Evolutionary conservation across 2,797 vertebrate genomes (phyloP), one percentile per base, ranked within the genome.

Genomic region (Percopsis omiscomaycus): DNA sequence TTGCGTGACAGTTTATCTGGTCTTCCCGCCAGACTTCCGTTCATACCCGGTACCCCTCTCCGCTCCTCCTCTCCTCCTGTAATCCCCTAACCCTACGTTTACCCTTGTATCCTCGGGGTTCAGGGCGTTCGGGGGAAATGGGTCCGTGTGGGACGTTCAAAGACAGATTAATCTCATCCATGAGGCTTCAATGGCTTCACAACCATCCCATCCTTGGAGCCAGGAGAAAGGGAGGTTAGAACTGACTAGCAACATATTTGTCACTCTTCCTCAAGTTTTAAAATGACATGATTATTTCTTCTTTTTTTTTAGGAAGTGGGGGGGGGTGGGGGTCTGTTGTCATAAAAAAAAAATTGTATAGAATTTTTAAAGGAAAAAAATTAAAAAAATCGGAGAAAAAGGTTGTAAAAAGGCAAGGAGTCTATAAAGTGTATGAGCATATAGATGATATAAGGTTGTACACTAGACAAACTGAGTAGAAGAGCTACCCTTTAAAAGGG

Each of bases 401-500:
- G 2, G 32, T 37, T 5, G 8, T 37, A 8, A 37, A 37, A 37
- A 37, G 66, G 71, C 59, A 82, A 81, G 82, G 84, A 86, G 85
- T 87, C 85, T 91, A 89, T 91, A 22, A 22, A 22, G 22, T 22
- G 22, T 22, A 90, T 89, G 84, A 86, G 87, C 86, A 81, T 89
- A 89, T 91, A 92, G 89, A 90, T 87, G 79, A 66, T 90, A 84
- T 90, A 82, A 85, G 80, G 84, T 75, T 37, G 32, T 8, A 37
- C 32, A 37, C 32, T 37, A 37, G 32, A 37, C 32, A 37, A 22
- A 22, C 22, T 22, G 22, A 22, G 32, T 78, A 75, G 85, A 79
- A 86, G 89, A 83, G 91, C 85, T 93, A 87, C 93, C 92, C 93
- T 94, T 94, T 92, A 93, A 93, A 93, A 93, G 92, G 92, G 93